These are phyloP conservation scores for Helogale parvula DNA, from an alignment of 2,113 vertebrate species.

Conservation along the genomic window DNA sequence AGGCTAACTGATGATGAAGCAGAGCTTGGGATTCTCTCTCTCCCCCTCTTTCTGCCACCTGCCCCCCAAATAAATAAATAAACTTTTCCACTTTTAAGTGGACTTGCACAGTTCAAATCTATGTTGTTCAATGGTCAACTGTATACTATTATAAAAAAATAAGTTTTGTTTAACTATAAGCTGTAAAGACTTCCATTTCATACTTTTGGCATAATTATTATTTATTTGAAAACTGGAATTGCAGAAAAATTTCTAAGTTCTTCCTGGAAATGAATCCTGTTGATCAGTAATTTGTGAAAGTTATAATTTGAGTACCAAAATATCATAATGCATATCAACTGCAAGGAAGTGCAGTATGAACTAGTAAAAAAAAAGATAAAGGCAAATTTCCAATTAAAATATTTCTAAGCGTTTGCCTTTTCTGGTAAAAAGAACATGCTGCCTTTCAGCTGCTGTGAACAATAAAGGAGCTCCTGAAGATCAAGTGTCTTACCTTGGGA, in stretches of 20 bases:
- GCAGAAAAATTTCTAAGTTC: not conserved
- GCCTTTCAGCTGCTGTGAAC: not conserved
- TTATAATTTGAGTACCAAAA: constrained; percentile 26
- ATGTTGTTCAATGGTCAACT: not conserved
- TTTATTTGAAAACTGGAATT: not conserved
- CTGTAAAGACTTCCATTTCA: not conserved
- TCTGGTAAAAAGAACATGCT: constrained; percentile 24
- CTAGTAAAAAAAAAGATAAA: not conserved
- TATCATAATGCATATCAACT: not conserved
- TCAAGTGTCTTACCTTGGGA: not conserved
- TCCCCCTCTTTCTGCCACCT: too few species aligned
- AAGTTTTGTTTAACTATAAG: constrained; percentile 1
- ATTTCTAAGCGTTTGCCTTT: constrained; percentile 20
- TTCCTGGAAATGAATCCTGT: constrained; percentile 26
- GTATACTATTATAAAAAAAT: not conserved
- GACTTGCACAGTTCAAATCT: not conserved
- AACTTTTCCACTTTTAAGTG: too few species aligned
- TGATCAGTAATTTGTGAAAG: not conserved
- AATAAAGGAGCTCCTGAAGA: not conserved
- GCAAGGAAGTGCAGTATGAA: not conserved
- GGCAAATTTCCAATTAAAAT: not conserved
- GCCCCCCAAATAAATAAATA: too few species aligned
- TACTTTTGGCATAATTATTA: constrained; percentile 19
- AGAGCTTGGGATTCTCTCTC: too few species aligned
- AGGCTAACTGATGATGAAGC: too few species aligned